Evolutionary conservation across 1,140 invertebrate species (phyloP).

Genomic region (Paraescarpia echinospica): DNA sequence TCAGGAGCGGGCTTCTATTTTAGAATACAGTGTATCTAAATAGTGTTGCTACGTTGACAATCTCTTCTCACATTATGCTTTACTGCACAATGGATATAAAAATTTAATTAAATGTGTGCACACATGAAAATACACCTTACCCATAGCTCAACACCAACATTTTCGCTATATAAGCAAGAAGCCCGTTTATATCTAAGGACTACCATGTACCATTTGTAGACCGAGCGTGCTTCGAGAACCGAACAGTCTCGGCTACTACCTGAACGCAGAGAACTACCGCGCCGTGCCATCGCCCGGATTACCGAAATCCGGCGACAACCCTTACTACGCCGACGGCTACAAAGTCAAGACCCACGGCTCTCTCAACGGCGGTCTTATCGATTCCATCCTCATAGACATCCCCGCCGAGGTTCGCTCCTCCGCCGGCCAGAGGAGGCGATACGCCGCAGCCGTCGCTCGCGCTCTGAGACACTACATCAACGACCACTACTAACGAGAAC

Average conservation of each 20-base stretch:
- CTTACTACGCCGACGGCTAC: conserved; percentile 33
- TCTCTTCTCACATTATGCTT: no score
- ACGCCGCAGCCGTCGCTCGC: not conserved
- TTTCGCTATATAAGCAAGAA: not conserved
- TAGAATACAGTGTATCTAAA: no score
- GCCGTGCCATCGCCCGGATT: conserved; percentile 28
- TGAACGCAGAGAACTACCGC: conserved; percentile 18
- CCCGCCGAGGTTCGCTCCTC: not conserved
- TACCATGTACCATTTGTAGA: not conserved
- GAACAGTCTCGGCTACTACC: conserved; percentile 22
- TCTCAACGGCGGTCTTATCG: conserved; percentile 23
- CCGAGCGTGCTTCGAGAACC: not conserved
- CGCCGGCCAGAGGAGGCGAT: not conserved
- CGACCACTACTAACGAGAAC: not conserved
- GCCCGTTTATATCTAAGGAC: not conserved
- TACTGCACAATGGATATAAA: not conserved
- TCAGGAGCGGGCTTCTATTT: no score
- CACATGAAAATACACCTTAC: not conserved
- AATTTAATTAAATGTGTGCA: not conserved
- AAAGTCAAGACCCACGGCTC: conserved; percentile 32
- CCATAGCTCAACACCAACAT: not conserved
- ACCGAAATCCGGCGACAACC: conserved; percentile 23
- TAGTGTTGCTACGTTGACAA: no score
- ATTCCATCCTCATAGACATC: conserved; percentile 33
- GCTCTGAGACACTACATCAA: not conserved